Evolutionary conservation across 2,797 vertebrate genomes (phyloP).

Genomic region (Pangasius djambal): DNA sequence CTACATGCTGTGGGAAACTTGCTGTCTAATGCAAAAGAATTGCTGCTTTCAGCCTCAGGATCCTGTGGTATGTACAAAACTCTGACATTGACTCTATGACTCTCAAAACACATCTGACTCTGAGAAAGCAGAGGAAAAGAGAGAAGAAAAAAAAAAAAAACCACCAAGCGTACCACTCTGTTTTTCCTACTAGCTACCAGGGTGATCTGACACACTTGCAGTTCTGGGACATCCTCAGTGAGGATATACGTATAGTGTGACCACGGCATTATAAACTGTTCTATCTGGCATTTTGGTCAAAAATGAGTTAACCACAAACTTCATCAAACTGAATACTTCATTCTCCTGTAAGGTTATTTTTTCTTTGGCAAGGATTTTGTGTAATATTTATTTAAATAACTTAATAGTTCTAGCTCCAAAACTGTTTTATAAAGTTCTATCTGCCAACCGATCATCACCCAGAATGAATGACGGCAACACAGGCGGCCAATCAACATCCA

Average conservation of each 20-base stretch:
- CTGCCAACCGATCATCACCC: neutral
- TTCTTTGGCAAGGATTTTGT: neutral
- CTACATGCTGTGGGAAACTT: neutral
- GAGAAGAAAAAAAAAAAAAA: too few species aligned
- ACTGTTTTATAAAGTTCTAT: neutral
- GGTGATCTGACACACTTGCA: neutral
- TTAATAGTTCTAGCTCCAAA: neutral
- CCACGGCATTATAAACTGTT: neutral
- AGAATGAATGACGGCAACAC: neutral
- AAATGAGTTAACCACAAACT: neutral
- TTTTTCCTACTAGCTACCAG: neutral
- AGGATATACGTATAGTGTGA: neutral
- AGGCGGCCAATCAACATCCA: neutral
- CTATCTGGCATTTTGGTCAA: neutral
- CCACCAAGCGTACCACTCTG: too few species aligned
- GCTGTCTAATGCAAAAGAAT: neutral
- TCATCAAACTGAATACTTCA: neutral
- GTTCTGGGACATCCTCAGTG: neutral
- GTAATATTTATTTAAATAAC: neutral
- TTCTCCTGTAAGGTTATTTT: neutral
- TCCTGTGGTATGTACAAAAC: neutral
- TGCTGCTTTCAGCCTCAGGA: neutral
- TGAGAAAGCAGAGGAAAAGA: too few species aligned
- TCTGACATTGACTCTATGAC: neutral
- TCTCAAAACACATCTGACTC: too few species aligned